Evolutionary conservation across 92 coral and sea anemone genomes (phyloP).

Genomic region (Umimayanthus chanpuru): DNA sequence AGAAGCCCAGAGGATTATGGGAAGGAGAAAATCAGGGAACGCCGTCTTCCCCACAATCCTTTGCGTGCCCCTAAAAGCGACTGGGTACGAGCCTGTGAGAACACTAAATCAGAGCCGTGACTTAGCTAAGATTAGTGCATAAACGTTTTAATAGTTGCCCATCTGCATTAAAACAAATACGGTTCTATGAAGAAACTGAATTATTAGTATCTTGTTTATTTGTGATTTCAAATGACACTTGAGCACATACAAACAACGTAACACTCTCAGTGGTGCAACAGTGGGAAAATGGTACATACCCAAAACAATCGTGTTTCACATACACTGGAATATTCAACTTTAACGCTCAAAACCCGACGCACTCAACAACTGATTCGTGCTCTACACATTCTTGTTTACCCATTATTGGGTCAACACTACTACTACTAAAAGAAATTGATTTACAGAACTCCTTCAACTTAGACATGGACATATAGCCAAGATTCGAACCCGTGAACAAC

Average conservation of each 20-base stretch:
- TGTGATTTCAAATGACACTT: slow-evolving; percentile 1
- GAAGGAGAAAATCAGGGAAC: no score
- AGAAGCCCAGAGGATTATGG: no score
- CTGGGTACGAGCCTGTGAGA: no score
- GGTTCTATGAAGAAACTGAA: background rate
- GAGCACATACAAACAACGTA: background rate
- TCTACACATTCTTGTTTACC: background rate
- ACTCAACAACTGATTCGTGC: background rate
- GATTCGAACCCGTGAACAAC: background rate
- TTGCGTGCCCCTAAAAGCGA: no score
- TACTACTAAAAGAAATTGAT: background rate
- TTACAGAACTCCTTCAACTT: background rate
- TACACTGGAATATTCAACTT: background rate
- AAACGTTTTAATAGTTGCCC: no score
- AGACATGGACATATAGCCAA: background rate
- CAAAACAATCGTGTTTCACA: background rate
- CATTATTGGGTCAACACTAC: background rate
- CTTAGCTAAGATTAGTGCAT: no score
- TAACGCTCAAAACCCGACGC: background rate
- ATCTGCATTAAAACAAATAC: no score
- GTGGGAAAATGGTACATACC: background rate
- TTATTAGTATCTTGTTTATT: slow-evolving; percentile 23
- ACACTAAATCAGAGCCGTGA: no score
- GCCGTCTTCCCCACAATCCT: no score
- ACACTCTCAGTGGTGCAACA: background rate